Conservation (phyloP, 2,888 invertebrate species). For the Sceliomorpha sp. region DNA sequence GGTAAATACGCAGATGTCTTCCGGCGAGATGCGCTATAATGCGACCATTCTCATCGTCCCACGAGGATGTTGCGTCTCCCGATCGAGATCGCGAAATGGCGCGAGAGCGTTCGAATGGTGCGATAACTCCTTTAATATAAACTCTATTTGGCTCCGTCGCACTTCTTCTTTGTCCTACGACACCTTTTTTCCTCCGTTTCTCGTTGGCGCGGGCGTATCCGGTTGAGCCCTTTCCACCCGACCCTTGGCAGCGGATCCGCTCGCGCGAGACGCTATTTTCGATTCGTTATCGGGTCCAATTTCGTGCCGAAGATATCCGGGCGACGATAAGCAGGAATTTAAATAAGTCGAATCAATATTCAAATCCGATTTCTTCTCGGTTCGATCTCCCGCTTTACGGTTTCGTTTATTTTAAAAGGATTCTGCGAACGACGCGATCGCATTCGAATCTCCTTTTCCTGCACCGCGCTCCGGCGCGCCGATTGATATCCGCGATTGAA, state of each 20-base stretch:
- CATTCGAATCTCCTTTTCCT: slow-evolving; percentile 43
- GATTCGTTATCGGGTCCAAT: slow-evolving; percentile 79
- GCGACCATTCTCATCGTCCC: slow-evolving; percentile 18
- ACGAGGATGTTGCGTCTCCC: slow-evolving; percentile 18
- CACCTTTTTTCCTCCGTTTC: slow-evolving; percentile 46
- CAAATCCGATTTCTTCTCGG: slow-evolving; percentile 69
- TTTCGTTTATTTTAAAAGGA: slow-evolving; percentile 59
- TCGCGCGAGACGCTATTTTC: slow-evolving; percentile 69
- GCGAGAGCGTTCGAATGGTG: slow-evolving; percentile 15
- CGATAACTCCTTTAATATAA: slow-evolving; percentile 63
- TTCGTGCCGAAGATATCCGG: slow-evolving; percentile 76
- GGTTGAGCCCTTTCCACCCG: slow-evolving; percentile 55
- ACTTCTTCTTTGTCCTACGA: slow-evolving; percentile 70
- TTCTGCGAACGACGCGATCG: slow-evolving; percentile 56
- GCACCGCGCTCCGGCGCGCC: slow-evolving; percentile 35
- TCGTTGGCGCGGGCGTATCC: slow-evolving; percentile 36
- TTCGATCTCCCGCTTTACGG: slow-evolving; percentile 57
- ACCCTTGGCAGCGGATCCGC: slow-evolving; percentile 60
- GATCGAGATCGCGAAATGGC: slow-evolving; percentile 21
- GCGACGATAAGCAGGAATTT: slow-evolving; percentile 74
- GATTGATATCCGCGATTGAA: slow-evolving; percentile 57
- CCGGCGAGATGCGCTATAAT: slow-evolving; percentile 6
- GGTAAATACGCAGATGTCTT: slow-evolving; percentile 2
- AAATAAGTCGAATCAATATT: slow-evolving; percentile 81
- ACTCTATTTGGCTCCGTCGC: slow-evolving; percentile 70